phyloP scores from a whole-genome alignment of 1,140 invertebrate genomes.

The Drosophila neocordata region DNA sequence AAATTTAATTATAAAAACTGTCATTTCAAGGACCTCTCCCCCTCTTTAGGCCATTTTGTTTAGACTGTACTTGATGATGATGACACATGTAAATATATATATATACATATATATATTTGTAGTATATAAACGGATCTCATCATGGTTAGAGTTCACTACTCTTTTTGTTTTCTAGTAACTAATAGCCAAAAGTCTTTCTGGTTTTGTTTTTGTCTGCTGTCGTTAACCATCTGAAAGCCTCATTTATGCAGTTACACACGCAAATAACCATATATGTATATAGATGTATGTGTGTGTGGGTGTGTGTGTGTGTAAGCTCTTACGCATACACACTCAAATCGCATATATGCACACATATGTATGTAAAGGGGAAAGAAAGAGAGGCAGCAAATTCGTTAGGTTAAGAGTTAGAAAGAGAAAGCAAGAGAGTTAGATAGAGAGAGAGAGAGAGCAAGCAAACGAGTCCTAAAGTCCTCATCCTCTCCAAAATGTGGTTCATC shows the following conservation, averaged over 20 bases:
- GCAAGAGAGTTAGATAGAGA: not conserved
- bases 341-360: constrained; percentile 7
- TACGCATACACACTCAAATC: constrained; percentile 35
- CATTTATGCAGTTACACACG: constrained; percentile 75
- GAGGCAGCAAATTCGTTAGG: not conserved
- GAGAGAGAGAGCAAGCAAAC: constrained; percentile 17
- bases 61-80: constrained; percentile 1
- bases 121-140: not conserved
- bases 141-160: not conserved
- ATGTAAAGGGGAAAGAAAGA: not conserved
- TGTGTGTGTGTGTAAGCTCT: constrained; percentile 28
- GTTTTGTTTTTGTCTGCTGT: constrained; percentile 12
- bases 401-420: not conserved
- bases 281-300: not conserved
- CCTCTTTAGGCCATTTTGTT: not conserved
- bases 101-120: not conserved
- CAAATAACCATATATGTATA: constrained; percentile 36
- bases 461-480: constrained; percentile 19
- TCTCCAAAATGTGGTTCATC: constrained; percentile 77
- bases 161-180: constrained; percentile 28
- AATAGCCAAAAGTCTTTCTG: constrained; percentile 41
- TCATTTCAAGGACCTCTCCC: no score
- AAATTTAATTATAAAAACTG: not conserved
- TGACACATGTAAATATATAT: constrained; percentile 3
- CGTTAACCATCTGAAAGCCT: constrained; percentile 79